Evolutionary conservation across 2,797 vertebrate genomes (phyloP).

Genomic region (Tadarida brasiliensis): DNA sequence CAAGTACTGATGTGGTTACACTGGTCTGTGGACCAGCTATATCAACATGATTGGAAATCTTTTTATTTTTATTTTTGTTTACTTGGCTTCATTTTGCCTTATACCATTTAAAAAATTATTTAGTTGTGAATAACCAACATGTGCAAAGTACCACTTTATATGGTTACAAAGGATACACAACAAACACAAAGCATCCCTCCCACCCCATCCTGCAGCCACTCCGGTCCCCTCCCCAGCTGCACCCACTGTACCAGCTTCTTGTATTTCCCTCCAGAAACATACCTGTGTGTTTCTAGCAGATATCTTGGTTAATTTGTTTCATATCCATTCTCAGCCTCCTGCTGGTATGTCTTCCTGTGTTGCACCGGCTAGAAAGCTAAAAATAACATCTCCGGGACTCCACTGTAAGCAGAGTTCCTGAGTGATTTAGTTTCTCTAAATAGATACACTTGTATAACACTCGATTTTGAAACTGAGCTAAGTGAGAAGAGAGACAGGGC

Average conservation of each 20-base stretch:
- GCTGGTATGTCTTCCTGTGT: neutral
- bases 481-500: neutral
- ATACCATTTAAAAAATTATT: constrained; percentile 7
- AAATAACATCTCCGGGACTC: constrained; percentile 9
- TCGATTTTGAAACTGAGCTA: constrained; percentile 49
- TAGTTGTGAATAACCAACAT: constrained; percentile 2
- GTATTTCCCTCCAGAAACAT: neutral
- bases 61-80: constrained; percentile 50
- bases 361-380: constrained; percentile 22
- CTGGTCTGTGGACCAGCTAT: neutral
- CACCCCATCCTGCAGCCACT: neutral
- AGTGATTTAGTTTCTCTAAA: constrained; percentile 15
- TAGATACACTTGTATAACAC: neutral
- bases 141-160: neutral
- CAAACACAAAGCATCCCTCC: neutral
- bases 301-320: constrained; percentile 21
- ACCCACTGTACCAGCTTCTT: neutral
- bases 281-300: neutral
- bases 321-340: neutral
- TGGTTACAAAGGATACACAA: neutral
- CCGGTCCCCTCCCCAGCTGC: neutral
- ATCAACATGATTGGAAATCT: neutral
- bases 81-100: constrained; percentile 35
- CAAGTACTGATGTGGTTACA: neutral
- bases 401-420: constrained; percentile 8